phyloP scores from a whole-genome alignment of 2,888 invertebrate species.

The Incurvaria masculella region DNA sequence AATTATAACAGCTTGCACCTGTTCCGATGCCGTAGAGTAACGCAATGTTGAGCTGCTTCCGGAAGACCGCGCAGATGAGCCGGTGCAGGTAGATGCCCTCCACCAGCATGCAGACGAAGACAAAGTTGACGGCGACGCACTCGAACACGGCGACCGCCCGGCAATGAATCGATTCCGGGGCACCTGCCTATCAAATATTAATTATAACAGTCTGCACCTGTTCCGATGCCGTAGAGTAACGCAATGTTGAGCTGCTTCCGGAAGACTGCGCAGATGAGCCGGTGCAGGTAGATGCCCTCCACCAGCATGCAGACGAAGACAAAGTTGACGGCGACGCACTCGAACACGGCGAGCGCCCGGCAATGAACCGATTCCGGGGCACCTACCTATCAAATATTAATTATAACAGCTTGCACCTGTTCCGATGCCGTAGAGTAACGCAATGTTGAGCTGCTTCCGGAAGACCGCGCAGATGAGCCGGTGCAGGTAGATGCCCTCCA shows the following conservation, averaged over 20 bases:
- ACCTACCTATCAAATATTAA: too few relatives aligned
- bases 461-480: conserved; percentile 65
- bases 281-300: conserved; percentile 63
- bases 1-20: too few relatives aligned
- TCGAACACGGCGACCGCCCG: conserved; percentile 53
- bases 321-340: conserved; percentile 51
- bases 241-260: conserved; percentile 51
- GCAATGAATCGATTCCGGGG: too few relatives aligned
- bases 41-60: conserved; percentile 47
- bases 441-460: conserved; percentile 49
- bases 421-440: conserved; percentile 40
- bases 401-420: too few relatives aligned
- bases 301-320: conserved; percentile 69
- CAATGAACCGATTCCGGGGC: conserved; percentile 36
- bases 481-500: conserved; percentile 64
- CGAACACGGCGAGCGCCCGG: conserved; percentile 51
- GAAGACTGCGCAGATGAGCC: conserved; percentile 64
- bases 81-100: conserved; percentile 66
- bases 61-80: conserved; percentile 63
- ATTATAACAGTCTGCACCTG: too few relatives aligned
- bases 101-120: conserved; percentile 67
- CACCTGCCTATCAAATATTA: too few relatives aligned
- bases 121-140: conserved; percentile 52
- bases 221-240: conserved; percentile 40
- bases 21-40: conserved; percentile 42